phyloP scores from a whole-genome alignment of 2,113 vertebrate genomes.

The Sinocyclocheilus anshuiensis region DNA sequence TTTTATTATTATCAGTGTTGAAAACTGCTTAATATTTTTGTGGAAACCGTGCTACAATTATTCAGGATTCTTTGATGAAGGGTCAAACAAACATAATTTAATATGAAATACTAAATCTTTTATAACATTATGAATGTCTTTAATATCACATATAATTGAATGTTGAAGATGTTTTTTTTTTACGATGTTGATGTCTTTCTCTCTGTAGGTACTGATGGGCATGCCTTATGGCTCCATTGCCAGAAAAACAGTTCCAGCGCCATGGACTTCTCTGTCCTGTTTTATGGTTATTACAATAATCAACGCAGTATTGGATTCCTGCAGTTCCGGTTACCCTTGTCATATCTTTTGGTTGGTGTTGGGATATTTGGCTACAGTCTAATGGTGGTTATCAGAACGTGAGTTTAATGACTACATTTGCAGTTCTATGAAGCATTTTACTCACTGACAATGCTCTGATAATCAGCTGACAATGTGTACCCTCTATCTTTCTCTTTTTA shows the following conservation, averaged over 20 bases:
- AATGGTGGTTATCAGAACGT: conserved; percentile 97
- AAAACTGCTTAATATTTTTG: too few relatives aligned
- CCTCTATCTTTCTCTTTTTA: background rate
- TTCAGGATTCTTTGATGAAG: too few relatives aligned
- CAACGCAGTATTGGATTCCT: conserved; percentile 88
- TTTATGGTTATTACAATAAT: conserved; percentile 93
- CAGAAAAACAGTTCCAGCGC: conserved; percentile 94
- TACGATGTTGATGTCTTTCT: background rate
- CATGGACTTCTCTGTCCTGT: conserved; percentile 94
- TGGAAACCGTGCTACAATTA: too few relatives aligned
- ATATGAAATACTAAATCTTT: background rate
- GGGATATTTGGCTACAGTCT: conserved; percentile 95
- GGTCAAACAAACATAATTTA: background rate
- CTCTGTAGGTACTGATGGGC: conserved; percentile 88
- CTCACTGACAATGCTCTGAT: background rate
- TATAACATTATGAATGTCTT: background rate
- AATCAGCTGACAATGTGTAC: background rate
- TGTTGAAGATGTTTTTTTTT: background rate
- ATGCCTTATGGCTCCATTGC: conserved; percentile 90
- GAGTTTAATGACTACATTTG: conserved; percentile 63
- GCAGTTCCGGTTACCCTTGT: conserved; percentile 90
- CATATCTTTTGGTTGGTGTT: conserved; percentile 93
- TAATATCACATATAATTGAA: background rate
- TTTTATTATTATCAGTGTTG: too few relatives aligned
- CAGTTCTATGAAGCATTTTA: background rate